Base-by-base conservation (phyloP, 1,140 invertebrate species). In the Drosophila sproati region DNA sequence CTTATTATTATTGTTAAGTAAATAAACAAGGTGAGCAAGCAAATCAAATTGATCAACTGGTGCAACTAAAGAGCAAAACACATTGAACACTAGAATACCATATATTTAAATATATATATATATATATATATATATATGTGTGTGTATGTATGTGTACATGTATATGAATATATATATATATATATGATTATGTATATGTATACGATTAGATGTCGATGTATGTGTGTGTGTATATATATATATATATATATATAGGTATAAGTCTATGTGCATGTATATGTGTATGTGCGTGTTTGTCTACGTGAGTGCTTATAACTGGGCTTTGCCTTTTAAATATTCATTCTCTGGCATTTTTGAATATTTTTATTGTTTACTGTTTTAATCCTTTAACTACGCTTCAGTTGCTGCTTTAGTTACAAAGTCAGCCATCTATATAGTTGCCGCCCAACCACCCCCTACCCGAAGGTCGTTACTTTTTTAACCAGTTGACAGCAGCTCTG, bases 351-450 rank as follows among this genome's bases (percentile, higher is more conserved):
- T 41, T 41, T 4, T 43, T 43, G 39, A n/a, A 43, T 43, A 43
- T 43, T n/a, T 43, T n/a, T 3, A 41, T 41, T 39, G 37, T 8
- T 39, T 3, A 39, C 7, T 39, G 47, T 60, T 28, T 10, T 20
- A 63, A 71, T 39, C 50, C 52, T 60, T 72, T 50, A 64, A 72
- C 52, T 72, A 72, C 69, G 60, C 69, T 54, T 72, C 28, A 64
- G 31, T 39, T 43, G 39, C 10, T 61, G 56, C 56, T 48, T 54
- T 69, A 20, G 20, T 1, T 20, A 20, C 20, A 20, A 1, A 20
- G 20, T 20, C 20, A 20, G 20, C 20, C 20, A 20, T 20, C 20
- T 20, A 20, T 20, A 20, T 20, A 20, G 20, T 20, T 20, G 1
- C 20, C 20, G 20, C 20, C 20, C 12, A 37, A 35, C 39, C 32